Base-by-base conservation (phyloP, 2,797 vertebrate genomes). In the Cynodonichthys magdalenae region DNA sequence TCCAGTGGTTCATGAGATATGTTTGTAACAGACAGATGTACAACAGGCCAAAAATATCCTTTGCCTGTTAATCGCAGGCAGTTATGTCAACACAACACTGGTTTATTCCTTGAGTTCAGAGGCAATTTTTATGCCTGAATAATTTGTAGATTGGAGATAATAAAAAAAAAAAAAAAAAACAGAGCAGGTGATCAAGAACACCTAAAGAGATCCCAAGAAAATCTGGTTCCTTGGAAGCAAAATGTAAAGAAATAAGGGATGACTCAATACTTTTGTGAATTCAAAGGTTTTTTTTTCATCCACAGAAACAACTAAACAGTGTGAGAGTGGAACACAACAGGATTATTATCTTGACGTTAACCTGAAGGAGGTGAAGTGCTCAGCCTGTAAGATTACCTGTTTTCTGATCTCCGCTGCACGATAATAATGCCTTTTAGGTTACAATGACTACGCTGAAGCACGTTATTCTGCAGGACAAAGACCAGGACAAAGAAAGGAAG, bases 371-470 rank as follows among this genome's bases (percentile, higher is more conserved):
- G 57, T 36, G 24, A 71, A 71, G 50, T 53, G 41, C 70, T 65
- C 57, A 6, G 59, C 65, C 74, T 69, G 24, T 49, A 63, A 44
- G 71, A 65, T 69, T 75, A 66, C 69, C 75, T 66, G n/a, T 79
- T 89, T 71, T 66, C 65, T 72, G 72, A 75, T 56, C 69, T 65
- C 14, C 44, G 63, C 69, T 55, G 72, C 72, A 39, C 80, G 88
- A 89, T 71, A 31, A 94, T 93, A 29, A 94, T 93, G 92, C 83
- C 53, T 81, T 64, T 86, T 83, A 73, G 79, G 77, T 65, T 74
- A 90, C 81, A 61, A 94, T 94, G 93, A 92, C 91, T 71, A 74
- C 89, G 12, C 60, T 92, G 84, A 88, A 89, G 61, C 85, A 86
- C 62, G 87, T 87, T n/a, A 79, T 89, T 52, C 80, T 92, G 17